A percentile compares a stretch with the other conserved stretches of the same genome.
Conservation (phyloP, 2,888 invertebrate genomes). For the Parochlus steinenii region DNA sequence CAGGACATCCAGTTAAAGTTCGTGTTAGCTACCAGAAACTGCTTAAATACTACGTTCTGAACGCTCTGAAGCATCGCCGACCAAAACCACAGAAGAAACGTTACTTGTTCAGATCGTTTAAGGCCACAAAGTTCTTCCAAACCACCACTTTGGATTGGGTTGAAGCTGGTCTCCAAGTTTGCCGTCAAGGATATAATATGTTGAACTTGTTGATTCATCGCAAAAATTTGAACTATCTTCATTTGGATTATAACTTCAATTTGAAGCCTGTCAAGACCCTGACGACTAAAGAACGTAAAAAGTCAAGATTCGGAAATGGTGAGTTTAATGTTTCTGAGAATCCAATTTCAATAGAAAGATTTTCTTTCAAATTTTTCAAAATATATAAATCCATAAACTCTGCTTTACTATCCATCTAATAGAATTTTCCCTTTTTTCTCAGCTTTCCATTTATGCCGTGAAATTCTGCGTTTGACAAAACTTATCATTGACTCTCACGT, state of each 20-base stretch:
- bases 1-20: constrained; percentile 96
- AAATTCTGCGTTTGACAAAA: constrained; percentile 95
- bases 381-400: neutral
- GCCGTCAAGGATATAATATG: constrained; percentile 99
- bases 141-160: constrained; percentile 99
- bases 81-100: constrained; percentile 98
- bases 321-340: constrained; percentile 20
- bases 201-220: constrained; percentile 95
- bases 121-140: constrained; percentile 99
- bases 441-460: constrained; percentile 98
- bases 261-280: constrained; percentile 98
- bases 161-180: constrained; percentile 95
- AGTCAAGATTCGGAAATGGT: constrained; percentile 92
- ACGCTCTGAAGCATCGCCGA: constrained; percentile 90
- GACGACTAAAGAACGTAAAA: constrained; percentile 98
- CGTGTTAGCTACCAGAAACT: constrained; percentile 98
- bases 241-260: constrained; percentile 99
- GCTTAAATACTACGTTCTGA: constrained; percentile 94
- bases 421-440: constrained; percentile 17
- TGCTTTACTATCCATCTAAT: neutral
- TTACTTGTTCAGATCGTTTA: constrained; percentile 96
- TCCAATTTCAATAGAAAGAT: constrained; percentile 9
- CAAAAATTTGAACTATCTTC: constrained; percentile 97
- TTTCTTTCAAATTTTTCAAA: neutral
- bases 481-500: constrained; percentile 98